These are phyloP conservation scores for Myopa tessellatipennis DNA, from an alignment of 2,888 invertebrate genomes.

Conservation along the genomic window DNA sequence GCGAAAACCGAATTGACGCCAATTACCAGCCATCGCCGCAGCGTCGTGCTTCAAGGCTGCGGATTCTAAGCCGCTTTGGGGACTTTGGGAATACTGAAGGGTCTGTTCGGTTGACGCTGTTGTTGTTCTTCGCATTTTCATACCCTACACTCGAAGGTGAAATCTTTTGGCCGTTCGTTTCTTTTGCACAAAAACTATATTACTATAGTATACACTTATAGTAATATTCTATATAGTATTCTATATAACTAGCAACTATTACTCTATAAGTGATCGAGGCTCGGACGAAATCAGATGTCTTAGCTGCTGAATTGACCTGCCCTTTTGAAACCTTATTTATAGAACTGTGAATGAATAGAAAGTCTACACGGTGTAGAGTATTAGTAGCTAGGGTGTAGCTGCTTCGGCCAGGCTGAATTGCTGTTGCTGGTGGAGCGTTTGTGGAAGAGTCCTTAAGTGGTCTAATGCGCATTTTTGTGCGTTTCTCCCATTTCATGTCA, in stretches of 20 bases:
- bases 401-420: no score
- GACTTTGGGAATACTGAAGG: constrained; percentile 64
- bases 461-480: constrained; percentile 48
- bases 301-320: no score
- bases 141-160: no score
- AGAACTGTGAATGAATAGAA: no score
- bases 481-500: constrained; percentile 40
- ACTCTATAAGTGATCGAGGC: no score
- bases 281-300: no score
- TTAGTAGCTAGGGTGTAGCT: no score
- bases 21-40: constrained; percentile 66
- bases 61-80: constrained; percentile 66
- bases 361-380: no score
- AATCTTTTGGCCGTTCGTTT: constrained; percentile 29
- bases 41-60: constrained; percentile 18
- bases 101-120: constrained; percentile 43
- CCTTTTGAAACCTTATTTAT: no score
- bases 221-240: no score
- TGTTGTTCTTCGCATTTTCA: constrained; percentile 29
- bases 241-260: no score
- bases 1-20: constrained; percentile 70
- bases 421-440: constrained; percentile 24
- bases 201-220: no score
- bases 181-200: constrained; percentile 8
- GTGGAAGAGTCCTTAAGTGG: constrained; percentile 45